phyloP scores from a whole-genome alignment of 2,888 invertebrate genomes.

The Quadroppia sp. region DNA sequence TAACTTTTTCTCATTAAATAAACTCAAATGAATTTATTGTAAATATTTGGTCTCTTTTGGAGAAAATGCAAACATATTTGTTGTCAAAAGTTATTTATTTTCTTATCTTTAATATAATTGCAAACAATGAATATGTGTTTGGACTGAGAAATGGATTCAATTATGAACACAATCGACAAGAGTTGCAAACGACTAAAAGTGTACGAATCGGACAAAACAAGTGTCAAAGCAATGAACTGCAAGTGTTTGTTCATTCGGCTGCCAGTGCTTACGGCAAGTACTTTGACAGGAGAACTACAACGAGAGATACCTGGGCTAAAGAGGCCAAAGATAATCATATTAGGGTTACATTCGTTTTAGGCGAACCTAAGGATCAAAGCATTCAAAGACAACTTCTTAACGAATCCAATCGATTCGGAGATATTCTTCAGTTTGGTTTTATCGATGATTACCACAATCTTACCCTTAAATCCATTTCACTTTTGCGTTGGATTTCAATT shows the following conservation, averaged over 20 bases:
- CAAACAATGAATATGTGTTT: not conserved
- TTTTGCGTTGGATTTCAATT: not conserved
- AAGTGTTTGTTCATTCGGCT: constrained; percentile 8
- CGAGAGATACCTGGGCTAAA: constrained; percentile 1
- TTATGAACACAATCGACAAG: constrained; percentile 10
- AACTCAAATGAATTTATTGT: too few species aligned
- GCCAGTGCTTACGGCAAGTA: not conserved
- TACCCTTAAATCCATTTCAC: not conserved
- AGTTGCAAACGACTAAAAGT: constrained; percentile 8
- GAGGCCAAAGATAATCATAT: not conserved
- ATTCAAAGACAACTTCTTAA: not conserved
- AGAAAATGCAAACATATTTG: not conserved
- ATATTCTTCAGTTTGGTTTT: constrained; percentile 25
- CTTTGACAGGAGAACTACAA: not conserved
- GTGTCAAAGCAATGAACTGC: not conserved
- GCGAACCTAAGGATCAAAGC: not conserved
- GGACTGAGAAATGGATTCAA: not conserved
- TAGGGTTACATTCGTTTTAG: not conserved
- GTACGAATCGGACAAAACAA: not conserved
- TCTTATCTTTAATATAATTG: not conserved
- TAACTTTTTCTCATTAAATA: too few species aligned
- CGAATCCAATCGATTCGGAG: not conserved
- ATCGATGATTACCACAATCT: constrained; percentile 18
- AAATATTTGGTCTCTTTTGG: not conserved
- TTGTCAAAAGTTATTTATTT: not conserved